Conservation (phyloP, 2,113 vertebrate genomes). For the Phrynosoma platyrhinos region DNA sequence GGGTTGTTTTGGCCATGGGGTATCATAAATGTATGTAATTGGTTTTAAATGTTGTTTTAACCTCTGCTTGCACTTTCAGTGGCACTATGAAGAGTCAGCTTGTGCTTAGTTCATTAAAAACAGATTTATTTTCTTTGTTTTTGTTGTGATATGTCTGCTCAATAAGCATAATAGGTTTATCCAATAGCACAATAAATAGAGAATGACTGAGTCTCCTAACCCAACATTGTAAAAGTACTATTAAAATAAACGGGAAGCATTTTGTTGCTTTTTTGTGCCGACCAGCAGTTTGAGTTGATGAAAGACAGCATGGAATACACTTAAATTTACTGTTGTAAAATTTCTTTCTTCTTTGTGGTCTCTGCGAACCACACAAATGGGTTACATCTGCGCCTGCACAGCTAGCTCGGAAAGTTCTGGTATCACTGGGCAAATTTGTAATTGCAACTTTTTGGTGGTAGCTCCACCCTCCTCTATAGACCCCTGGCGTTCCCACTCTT, state of each 20-base stretch:
- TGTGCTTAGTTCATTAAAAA: constrained; percentile 49
- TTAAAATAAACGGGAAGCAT: neutral
- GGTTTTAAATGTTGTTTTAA: constrained; percentile 58
- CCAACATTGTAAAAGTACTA: neutral
- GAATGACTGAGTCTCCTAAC: neutral
- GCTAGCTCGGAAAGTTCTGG: no score
- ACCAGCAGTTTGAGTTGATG: constrained; percentile 19
- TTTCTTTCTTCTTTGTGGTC: no score
- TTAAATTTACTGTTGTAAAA: constrained; percentile 31
- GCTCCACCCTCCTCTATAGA: no score
- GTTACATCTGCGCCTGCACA: no score
- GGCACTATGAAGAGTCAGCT: constrained; percentile 35
- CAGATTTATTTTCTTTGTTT: neutral
- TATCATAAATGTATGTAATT: constrained; percentile 44
- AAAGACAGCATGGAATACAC: neutral
- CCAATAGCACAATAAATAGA: constrained; percentile 28
- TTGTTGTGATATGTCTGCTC: constrained; percentile 47
- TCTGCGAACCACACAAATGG: neutral
- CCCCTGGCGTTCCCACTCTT: no score
- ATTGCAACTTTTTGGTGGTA: no score
- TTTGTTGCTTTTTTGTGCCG: neutral
- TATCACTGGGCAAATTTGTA: no score
- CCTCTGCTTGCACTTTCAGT: neutral
- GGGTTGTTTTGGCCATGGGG: constrained; percentile 39
- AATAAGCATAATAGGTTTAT: constrained; percentile 37